phyloP scores from a whole-genome alignment of 2,113 vertebrate genomes.

The Strix uralensis region DNA sequence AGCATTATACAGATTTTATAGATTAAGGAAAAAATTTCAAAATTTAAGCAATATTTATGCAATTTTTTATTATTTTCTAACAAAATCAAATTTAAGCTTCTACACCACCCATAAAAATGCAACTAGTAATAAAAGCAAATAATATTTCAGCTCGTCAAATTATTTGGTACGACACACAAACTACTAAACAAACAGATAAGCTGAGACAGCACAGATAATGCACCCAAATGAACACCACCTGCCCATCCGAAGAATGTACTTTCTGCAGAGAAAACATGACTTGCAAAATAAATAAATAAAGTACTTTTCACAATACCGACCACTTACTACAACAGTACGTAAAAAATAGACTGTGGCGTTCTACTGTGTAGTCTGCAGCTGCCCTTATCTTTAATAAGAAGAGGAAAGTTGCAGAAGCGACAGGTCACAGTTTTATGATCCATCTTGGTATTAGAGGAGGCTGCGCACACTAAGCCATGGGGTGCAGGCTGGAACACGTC shows the following conservation, averaged over 20 bases:
- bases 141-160: not conserved
- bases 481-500: slow-evolving; percentile 33
- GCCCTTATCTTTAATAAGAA: not conserved
- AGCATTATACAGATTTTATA: not conserved
- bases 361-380: not conserved
- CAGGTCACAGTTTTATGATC: not conserved
- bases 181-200: not conserved
- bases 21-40: not conserved
- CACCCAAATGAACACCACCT: not conserved
- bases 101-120: not conserved
- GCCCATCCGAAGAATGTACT: fast-evolving
- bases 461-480: not conserved
- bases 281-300: not conserved
- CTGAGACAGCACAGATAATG: not conserved
- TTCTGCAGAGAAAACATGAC: not conserved
- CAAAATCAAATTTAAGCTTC: not conserved
- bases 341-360: not conserved
- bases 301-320: fast-evolving
- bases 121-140: not conserved
- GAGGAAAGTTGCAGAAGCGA: not conserved
- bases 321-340: slow-evolving; percentile 18
- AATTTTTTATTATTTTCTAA: not conserved
- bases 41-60: not conserved
- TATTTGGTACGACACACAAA: not conserved
- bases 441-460: not conserved